Evolutionary conservation across 2,888 invertebrate genomes (phyloP), one percentile per base, ranked within the genome.

Genomic region (Bugulina stolonifera): DNA sequence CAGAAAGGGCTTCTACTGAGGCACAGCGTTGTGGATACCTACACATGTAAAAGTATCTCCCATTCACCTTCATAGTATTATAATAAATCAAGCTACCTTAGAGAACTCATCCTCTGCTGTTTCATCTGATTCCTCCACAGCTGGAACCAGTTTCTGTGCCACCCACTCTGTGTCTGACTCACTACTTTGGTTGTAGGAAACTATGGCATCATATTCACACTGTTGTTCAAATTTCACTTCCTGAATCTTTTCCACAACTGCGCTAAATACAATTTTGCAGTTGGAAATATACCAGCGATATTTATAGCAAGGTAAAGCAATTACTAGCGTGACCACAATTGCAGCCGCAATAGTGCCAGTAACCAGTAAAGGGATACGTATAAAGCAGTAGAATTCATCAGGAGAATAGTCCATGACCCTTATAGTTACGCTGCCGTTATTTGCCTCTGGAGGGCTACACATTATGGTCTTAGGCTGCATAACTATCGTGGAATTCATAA

Each of bases 241-340:
- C 23, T 23, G 5, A 3, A 55, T 18, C 23, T 55, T 18, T 3
- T 55, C 25, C 3, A 55, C 5, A 25, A 55, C 25, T 18, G 25
- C 55, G 5, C 25, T 18, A 5, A 23, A 3, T 25, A 55, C 55
- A 10, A 55, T 23, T 18, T 23, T 10, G 5, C 23, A 25, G 25
- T 55, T 10, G n/a, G 14, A 18, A 55, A 55, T 55, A 25, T 55
- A 55, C 55, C 55, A 55, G 55, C 55, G 55, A 25, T 55, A 55
- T 23, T 55, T 55, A 23, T 55, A 55, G 23, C 55, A 55, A 5
- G 55, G 55, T 3, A 55, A 23, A 5, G 25, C 25, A 25, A 55
- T 55, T 5, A 25, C 23, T 23, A 55, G 23, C 5, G 18, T 55
- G 22, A 55, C 23, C 5, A 55, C 10, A 5, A 55, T 55, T 18